Conservation (phyloP, 2,888 invertebrate species). For the Megamerina dolium region DNA sequence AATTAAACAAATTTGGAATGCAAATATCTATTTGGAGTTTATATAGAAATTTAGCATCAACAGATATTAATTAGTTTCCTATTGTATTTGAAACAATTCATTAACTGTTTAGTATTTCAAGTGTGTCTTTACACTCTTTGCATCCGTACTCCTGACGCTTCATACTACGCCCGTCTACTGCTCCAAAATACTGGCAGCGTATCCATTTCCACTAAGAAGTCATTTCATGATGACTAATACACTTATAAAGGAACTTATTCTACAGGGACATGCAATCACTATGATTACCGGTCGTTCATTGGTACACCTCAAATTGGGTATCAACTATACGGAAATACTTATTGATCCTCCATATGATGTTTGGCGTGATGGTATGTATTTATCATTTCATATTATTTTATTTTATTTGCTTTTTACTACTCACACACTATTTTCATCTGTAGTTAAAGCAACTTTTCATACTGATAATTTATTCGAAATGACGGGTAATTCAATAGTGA, state of each 20-base stretch:
- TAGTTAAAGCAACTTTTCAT: background rate
- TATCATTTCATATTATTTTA: too few relatives aligned
- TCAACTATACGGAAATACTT: constrained; percentile 44
- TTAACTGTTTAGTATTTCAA: too few relatives aligned
- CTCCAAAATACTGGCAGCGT: constrained; percentile 49
- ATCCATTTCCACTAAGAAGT: constrained; percentile 49
- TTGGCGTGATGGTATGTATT: constrained; percentile 22
- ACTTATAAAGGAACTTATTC: constrained; percentile 47
- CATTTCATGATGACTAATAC: constrained; percentile 51
- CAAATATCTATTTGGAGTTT: too few relatives aligned
- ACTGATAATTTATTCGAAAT: background rate
- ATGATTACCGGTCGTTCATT: constrained; percentile 26
- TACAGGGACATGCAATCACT: constrained; percentile 46
- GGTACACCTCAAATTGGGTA: constrained; percentile 29
- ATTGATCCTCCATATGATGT: constrained; percentile 45
- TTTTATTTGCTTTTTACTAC: too few relatives aligned
- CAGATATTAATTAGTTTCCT: too few relatives aligned
- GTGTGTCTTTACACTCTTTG: too few relatives aligned
- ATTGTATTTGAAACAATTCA: too few relatives aligned
- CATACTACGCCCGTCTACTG: constrained; percentile 18
- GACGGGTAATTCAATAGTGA: background rate
- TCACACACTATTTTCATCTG: too few relatives aligned
- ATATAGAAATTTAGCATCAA: too few relatives aligned
- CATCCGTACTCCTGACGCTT: too few relatives aligned
- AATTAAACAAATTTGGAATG: too few relatives aligned